Base-by-base conservation (phyloP, 2,888 invertebrate species). In the Latrodectus elegans region DNA sequence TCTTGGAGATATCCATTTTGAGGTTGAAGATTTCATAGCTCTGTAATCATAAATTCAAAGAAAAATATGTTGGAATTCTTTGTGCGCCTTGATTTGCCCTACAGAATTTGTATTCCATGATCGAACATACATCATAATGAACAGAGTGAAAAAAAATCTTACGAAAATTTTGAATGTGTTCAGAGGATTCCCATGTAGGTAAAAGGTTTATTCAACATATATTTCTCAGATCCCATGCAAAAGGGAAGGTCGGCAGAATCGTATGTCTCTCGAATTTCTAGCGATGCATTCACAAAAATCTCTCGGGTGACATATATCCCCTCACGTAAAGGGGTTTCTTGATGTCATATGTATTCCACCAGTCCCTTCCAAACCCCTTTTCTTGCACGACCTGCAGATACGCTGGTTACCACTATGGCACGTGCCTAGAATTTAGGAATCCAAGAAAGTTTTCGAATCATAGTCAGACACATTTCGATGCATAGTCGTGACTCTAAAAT, bases 131-230 rank as follows among this genome's bases (percentile, higher is more conserved):
- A 38, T 38, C 38, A 38, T 38, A 38, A 38, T 38, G 38, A 38
- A 38, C 38, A 38, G 38, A 38, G 38, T 38, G 38, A 38, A 38
- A 38, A 38, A 38, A 38, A 38, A 38, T 38, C 38, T 38, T 38
- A 38, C 38, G 38, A 38, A 38, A 38, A 38, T 38, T 38, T 38
- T 38, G 38, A 38, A 38, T 38, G 38, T 38, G 38, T 38, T 38
- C 38, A 38, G 38, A 38, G 38, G 38, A 38, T 38, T 38, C 1
- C 38, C 38, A 6, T 38, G 38, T 60, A 60, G 12, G 60, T 60
- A 60, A 60, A 60, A 60, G 60, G 60, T 60, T 60, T 60, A 60
- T 60, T 60, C 60, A 60, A n/a, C 60, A 60, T 60, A 60, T 60
- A 15, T 60, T n/a, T n/a, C n/a, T 12, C 14, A 60, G 12, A 60